phyloP scores from a whole-genome alignment of 2,113 vertebrate species.

The Telmatochromis sp. region DNA sequence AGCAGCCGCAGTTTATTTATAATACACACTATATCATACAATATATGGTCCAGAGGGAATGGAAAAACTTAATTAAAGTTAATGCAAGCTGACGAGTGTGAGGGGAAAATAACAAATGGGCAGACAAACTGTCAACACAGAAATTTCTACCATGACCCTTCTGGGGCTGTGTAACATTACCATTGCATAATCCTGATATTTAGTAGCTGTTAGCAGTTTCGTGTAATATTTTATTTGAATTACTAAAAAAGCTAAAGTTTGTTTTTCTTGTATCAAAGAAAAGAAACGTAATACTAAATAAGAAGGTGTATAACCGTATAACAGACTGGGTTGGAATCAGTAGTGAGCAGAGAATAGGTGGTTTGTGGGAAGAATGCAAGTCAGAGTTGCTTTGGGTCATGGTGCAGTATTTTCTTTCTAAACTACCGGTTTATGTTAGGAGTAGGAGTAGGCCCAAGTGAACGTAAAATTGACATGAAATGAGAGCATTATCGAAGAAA shows the following conservation, averaged over 20 bases:
- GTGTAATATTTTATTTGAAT: neutral
- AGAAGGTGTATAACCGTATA: neutral
- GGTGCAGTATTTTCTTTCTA: neutral
- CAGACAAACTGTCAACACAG: neutral
- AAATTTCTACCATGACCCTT: neutral
- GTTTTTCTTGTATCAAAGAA: neutral
- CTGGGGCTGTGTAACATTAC: neutral
- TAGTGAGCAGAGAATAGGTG: neutral
- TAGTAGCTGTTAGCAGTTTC: neutral
- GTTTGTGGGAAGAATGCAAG: neutral
- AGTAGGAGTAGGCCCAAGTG: neutral
- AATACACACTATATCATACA: neutral
- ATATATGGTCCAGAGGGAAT: neutral
- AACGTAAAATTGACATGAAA: neutral
- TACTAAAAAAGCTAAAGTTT: neutral
- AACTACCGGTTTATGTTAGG: neutral
- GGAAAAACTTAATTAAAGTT: neutral
- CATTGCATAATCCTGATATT: neutral
- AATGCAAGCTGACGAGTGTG: neutral
- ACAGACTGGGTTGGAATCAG: neutral
- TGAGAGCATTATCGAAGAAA: neutral
- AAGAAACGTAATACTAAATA: neutral
- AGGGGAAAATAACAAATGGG: neutral
- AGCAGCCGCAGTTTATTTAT: neutral
- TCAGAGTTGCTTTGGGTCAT: neutral